Conservation (phyloP, 2,113 vertebrate species). For the Leucosticte australis region DNA sequence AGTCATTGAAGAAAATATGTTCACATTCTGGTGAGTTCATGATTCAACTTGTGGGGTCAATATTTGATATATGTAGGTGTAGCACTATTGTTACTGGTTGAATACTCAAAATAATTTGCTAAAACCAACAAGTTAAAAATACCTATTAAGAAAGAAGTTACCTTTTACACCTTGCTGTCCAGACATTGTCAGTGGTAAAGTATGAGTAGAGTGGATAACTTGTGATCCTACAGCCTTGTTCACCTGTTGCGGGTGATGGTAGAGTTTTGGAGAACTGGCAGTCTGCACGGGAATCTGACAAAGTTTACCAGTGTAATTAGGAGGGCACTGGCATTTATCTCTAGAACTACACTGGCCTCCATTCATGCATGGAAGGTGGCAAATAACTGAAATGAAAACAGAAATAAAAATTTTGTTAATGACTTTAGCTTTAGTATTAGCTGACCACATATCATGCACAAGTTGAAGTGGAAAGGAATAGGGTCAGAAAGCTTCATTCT, state of each 20-base stretch:
- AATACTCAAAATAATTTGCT: not conserved
- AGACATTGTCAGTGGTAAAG: slow-evolving; percentile 90
- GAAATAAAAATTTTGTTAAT: slow-evolving; percentile 27
- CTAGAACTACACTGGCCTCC: slow-evolving; percentile 93
- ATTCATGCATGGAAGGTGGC: slow-evolving; percentile 96
- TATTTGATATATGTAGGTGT: not conserved
- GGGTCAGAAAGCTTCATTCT: not conserved
- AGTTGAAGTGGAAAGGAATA: not conserved
- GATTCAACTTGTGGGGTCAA: not conserved
- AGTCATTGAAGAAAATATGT: not conserved
- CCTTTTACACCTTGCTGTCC: slow-evolving; percentile 87
- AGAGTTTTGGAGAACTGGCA: slow-evolving; percentile 69
- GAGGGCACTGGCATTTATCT: slow-evolving; percentile 96
- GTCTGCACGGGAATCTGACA: slow-evolving; percentile 89
- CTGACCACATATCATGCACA: not conserved
- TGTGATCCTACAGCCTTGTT: slow-evolving; percentile 78
- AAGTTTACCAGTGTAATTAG: slow-evolving; percentile 94
- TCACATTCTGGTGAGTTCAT: not conserved
- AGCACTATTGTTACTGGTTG: not conserved
- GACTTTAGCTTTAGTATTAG: not conserved
- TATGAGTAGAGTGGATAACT: slow-evolving; percentile 92
- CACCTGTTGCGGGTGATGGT: slow-evolving; percentile 74
- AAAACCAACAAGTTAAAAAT: not conserved
- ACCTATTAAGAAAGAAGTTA: slow-evolving; percentile 60
- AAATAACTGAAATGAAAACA: slow-evolving; percentile 86